phyloP scores from a whole-genome alignment of 2,888 invertebrate genomes.

The Cataglyphis albicans region DNA sequence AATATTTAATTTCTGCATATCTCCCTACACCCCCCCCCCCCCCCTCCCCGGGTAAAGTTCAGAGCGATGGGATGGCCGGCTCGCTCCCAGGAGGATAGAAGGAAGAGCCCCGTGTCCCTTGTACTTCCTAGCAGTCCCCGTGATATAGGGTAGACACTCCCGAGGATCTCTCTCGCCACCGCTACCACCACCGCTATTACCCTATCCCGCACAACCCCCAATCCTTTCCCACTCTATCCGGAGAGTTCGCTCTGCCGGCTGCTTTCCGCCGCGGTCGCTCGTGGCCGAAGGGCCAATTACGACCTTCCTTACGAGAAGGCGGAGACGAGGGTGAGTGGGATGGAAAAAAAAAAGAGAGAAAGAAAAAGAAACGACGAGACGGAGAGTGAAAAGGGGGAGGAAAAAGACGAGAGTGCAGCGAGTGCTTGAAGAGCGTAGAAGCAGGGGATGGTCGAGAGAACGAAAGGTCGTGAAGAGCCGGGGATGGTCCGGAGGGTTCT shows the following conservation, averaged over 20 bases:
- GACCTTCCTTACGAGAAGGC: slow-evolving; percentile 62
- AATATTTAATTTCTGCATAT: slow-evolving; percentile 83
- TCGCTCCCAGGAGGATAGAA: slow-evolving; percentile 68
- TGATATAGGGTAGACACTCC: slow-evolving; percentile 64
- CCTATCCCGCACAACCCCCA: slow-evolving; percentile 40
- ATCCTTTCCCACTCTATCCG: slow-evolving; percentile 47
- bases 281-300: slow-evolving; percentile 79
- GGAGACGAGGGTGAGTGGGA: slow-evolving; percentile 53
- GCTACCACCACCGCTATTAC: slow-evolving; percentile 37
- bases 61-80: slow-evolving; percentile 59
- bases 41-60: slow-evolving; percentile 62
- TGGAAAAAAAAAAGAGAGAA: slow-evolving; percentile 26
- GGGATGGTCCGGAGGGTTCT: slow-evolving; percentile 30
- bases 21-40: no score
- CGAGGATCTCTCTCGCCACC: slow-evolving; percentile 45
- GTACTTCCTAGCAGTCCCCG: slow-evolving; percentile 54
- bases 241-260: slow-evolving; percentile 54
- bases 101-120: slow-evolving; percentile 65
- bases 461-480: slow-evolving; percentile 40
- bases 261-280: slow-evolving; percentile 61
- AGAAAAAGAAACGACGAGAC: slow-evolving; percentile 36
- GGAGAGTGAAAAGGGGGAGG: background rate
- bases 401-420: slow-evolving; percentile 37
- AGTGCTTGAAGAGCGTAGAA: slow-evolving; percentile 46
- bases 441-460: slow-evolving; percentile 38